Evolutionary conservation across 1,140 invertebrate genomes (phyloP).

Genomic region (Colletes gigas): DNA sequence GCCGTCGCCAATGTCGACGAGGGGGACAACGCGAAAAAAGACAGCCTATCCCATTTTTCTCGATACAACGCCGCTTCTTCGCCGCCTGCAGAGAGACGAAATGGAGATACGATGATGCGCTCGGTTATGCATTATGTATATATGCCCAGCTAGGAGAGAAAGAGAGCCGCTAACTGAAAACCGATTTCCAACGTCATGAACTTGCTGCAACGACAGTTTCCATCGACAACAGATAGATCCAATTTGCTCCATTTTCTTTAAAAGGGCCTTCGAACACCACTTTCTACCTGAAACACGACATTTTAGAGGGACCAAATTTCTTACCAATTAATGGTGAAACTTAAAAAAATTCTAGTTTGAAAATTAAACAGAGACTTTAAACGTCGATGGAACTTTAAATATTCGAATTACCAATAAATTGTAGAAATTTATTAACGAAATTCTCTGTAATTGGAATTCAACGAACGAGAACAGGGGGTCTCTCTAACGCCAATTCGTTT

Average conservation of each 20-base stretch:
- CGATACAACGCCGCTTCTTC: slow-evolving; percentile 50
- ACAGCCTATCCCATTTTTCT: slow-evolving; percentile 38
- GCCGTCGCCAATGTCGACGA: slow-evolving; percentile 68
- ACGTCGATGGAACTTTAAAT: too few species aligned
- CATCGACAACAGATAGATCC: not conserved
- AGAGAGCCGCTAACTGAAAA: slow-evolving; percentile 58
- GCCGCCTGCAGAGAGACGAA: slow-evolving; percentile 51
- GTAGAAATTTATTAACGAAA: not conserved
- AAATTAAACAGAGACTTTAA: too few species aligned
- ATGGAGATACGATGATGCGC: slow-evolving; percentile 70
- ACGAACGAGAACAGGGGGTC: not conserved
- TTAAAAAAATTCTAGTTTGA: too few species aligned
- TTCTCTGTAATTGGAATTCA: not conserved
- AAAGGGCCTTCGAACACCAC: not conserved
- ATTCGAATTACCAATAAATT: too few species aligned
- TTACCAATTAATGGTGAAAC: too few species aligned
- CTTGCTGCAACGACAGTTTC: slow-evolving; percentile 7
- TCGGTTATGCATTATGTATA: slow-evolving; percentile 69
- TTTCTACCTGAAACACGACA: too few species aligned
- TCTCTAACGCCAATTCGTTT: slow-evolving; percentile 25
- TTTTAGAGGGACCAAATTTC: not conserved
- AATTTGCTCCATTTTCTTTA: not conserved
- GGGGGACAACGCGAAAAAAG: slow-evolving; percentile 37
- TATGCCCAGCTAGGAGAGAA: slow-evolving; percentile 4
- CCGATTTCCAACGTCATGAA: slow-evolving; percentile 56